A percentile compares a stretch with the other conserved stretches of the same genome.
Evolutionary conservation across 2,113 vertebrate genomes (phyloP).

Genomic region (Odontophorus gujanensis): DNA sequence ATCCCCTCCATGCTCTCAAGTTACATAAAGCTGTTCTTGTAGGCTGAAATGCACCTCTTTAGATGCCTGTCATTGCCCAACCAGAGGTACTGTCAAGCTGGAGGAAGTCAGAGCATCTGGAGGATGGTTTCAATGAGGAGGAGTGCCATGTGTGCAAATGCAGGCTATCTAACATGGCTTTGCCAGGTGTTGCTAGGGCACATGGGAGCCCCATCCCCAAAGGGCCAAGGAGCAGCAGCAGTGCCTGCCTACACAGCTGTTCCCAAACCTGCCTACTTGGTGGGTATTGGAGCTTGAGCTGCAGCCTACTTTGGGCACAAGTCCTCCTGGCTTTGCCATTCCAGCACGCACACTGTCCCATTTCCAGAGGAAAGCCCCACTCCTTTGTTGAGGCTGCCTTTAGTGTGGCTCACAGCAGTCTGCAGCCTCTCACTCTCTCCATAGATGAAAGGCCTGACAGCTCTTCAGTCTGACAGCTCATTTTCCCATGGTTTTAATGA

Average conservation of each 20-base stretch:
- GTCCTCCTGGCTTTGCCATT: neutral
- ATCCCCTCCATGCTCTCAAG: neutral
- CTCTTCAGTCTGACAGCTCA: constrained; percentile 10
- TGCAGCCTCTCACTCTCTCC: neutral
- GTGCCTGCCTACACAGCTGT: neutral
- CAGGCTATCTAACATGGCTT: neutral
- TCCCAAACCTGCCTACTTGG: neutral
- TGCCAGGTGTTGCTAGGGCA: neutral
- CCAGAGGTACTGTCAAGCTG: rapidly evolving
- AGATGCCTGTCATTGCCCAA: neutral
- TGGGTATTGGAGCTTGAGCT: neutral
- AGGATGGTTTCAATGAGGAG: neutral
- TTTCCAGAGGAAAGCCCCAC: neutral
- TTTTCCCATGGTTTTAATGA: constrained; percentile 39
- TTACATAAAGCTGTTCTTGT: neutral
- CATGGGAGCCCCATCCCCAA: neutral
- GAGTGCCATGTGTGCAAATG: neutral
- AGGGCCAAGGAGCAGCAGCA: neutral
- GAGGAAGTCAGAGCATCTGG: neutral
- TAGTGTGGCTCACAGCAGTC: rapidly evolving
- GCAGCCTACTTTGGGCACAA: neutral
- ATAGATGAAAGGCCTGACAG: neutral
- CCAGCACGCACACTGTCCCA: rapidly evolving
- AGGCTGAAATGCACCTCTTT: neutral
- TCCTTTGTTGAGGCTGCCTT: neutral